Evolutionary conservation across 2,113 vertebrate genomes (phyloP), one percentile per base, ranked within the genome.

Genomic region (Dinomys branickii): DNA sequence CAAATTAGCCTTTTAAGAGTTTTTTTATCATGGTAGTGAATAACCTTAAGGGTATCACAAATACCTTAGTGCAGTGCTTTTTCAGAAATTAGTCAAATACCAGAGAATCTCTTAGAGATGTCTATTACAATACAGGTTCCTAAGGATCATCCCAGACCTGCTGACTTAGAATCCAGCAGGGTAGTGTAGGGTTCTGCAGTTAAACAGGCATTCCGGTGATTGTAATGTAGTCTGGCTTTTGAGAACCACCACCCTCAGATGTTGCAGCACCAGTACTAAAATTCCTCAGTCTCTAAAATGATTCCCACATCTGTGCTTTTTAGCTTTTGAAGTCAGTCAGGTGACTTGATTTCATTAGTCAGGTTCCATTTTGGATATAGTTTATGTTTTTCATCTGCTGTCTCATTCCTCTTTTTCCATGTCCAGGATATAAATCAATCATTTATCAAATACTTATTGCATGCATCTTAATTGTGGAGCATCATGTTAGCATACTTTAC

Each of bases 251-350:
- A 30, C 33, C 35, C 3, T 35, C 80, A 90, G 30, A 77, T 86
- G 54, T 84, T 90, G 50, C 19, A 65, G 82, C 84, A 91, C 26
- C 28, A 92, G 78, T 54, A 73, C 50, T 93, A 88, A 93, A 81
- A 82, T 94, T 94, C 75, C 80, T 17, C 83, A 63, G 75, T 94
- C 73, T 93, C 56, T 92, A 54, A 73, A 81, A 38, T 93, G 59
- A 22, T 86, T 67, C 24, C 58, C 83, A 87, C 69, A 77, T 94
- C 56, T 94, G 67, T 92, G 81, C 17, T 35, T 94, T 90, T 83
- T 85, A 67, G 59, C 78, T 92, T 94, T 90, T 90, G 77, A 95
- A 94, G 92, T 85, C 58, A 96, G 59, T 85, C 75, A 96, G 65
- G 80, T 88, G 65, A 69, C 77, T 96, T 85, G 12, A 91, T 94